Evolutionary conservation across 2,888 invertebrate genomes (phyloP).

Genomic region (Pterostichus madidus): DNA sequence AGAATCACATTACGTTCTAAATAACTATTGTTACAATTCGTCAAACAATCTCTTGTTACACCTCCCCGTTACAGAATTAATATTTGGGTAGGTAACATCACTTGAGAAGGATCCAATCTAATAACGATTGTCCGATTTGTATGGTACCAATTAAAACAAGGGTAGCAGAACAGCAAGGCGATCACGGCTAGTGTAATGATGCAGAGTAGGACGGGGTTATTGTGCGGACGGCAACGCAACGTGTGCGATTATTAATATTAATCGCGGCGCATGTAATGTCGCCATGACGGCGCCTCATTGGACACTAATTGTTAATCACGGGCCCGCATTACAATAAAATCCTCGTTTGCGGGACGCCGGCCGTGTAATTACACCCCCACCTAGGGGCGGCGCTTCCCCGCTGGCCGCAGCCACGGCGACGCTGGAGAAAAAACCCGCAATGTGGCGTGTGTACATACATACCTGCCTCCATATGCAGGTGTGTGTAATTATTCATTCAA

Average conservation of each 20-base stretch:
- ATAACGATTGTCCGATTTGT: too few relatives aligned
- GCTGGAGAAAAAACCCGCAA: neutral
- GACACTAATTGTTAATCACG: conserved; percentile 63
- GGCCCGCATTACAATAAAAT: conserved; percentile 56
- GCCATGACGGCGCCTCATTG: conserved; percentile 50
- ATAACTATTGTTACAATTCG: too few relatives aligned
- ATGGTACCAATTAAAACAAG: too few relatives aligned
- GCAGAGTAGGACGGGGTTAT: neutral
- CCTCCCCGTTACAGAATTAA: too few relatives aligned
- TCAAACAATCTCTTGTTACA: too few relatives aligned
- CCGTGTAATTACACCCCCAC: conserved; percentile 43
- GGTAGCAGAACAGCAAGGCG: too few relatives aligned
- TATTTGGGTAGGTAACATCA: too few relatives aligned
- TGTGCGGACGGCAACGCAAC: conserved; percentile 30
- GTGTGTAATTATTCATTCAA: conserved; percentile 66
- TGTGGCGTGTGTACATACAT: neutral
- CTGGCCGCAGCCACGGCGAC: neutral
- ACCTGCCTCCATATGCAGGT: conserved; percentile 23
- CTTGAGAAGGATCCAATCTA: too few relatives aligned
- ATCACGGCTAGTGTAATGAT: too few relatives aligned
- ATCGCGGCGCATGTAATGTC: conserved; percentile 50
- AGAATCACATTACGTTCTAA: too few relatives aligned
- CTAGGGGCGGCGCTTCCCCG: neutral
- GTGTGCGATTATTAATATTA: conserved; percentile 53
- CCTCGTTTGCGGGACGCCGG: conserved; percentile 50